phyloP scores from a whole-genome alignment of 2,888 invertebrate species.

The Chymomyza procnemis region DNA sequence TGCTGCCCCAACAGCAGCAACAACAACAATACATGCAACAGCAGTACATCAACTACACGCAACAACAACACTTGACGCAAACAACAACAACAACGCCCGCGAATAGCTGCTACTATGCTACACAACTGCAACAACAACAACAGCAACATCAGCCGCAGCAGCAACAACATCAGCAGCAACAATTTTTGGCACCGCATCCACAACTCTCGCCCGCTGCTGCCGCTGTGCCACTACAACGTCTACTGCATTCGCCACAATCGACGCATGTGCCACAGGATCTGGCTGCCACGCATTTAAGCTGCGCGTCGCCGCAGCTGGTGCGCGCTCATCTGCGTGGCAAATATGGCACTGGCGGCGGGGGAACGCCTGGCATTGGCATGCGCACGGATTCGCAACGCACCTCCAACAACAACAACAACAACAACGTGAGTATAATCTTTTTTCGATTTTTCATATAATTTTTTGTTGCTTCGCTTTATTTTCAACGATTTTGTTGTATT shows the following conservation, averaged over 20 bases:
- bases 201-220: slow-evolving; percentile 16
- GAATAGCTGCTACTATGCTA: slow-evolving; percentile 38
- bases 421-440: neutral
- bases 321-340: slow-evolving; percentile 22
- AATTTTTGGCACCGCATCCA: slow-evolving; percentile 30
- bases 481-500: neutral
- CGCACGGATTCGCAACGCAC: neutral
- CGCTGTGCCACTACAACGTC: slow-evolving; percentile 27
- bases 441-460: slow-evolving; percentile 12
- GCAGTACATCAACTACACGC: slow-evolving; percentile 36
- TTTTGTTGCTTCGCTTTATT: neutral
- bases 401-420: slow-evolving; percentile 4
- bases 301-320: slow-evolving; percentile 21
- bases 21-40: slow-evolving; percentile 22
- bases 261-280: slow-evolving; percentile 45
- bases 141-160: slow-evolving; percentile 19
- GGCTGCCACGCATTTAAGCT: neutral
- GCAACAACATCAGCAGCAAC: slow-evolving; percentile 34
- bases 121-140: slow-evolving; percentile 19
- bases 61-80: slow-evolving; percentile 41
- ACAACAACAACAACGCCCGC: slow-evolving; percentile 39
- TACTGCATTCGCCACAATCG: slow-evolving; percentile 33
- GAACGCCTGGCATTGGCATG: neutral
- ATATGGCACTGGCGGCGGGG: slow-evolving; percentile 6
- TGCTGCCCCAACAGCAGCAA: slow-evolving; percentile 50